Conservation (phyloP, 92 coral and sea anemone species). For the Anthopleura xanthogrammica region DNA sequence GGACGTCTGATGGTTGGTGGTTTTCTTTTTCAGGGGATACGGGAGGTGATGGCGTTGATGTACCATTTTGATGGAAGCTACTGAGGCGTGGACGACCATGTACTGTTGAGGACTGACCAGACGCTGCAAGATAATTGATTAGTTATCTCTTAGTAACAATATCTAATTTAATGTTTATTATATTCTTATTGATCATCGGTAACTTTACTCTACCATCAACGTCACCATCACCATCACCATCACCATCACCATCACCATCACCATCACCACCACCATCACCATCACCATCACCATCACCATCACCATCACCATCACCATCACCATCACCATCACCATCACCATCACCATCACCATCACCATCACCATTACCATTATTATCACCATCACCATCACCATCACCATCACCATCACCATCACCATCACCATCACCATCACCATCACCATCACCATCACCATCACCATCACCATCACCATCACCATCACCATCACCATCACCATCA, state of each 20-base stretch:
- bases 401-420: neutral
- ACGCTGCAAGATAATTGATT: conserved; percentile 1
- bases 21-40: conserved; percentile 25
- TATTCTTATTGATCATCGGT: no score
- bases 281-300: neutral
- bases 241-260: neutral
- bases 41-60: conserved; percentile 24
- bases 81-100: conserved; percentile 72
- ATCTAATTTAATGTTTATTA: no score
- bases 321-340: neutral
- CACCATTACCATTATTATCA: neutral
- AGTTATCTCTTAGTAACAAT: no score
- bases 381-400: neutral
- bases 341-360: neutral
- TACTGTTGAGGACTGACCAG: conserved; percentile 32
- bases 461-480: no score
- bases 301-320: neutral
- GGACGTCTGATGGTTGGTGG: conserved; percentile 21
- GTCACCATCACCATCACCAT: neutral
- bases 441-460: neutral
- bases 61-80: conserved; percentile 66
- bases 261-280: neutral
- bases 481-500: no score
- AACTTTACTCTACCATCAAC: neutral
- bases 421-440: neutral